These are phyloP conservation scores for Campaea margaritaria DNA, from an alignment of 2,888 invertebrate genomes.

Conservation along the genomic window DNA sequence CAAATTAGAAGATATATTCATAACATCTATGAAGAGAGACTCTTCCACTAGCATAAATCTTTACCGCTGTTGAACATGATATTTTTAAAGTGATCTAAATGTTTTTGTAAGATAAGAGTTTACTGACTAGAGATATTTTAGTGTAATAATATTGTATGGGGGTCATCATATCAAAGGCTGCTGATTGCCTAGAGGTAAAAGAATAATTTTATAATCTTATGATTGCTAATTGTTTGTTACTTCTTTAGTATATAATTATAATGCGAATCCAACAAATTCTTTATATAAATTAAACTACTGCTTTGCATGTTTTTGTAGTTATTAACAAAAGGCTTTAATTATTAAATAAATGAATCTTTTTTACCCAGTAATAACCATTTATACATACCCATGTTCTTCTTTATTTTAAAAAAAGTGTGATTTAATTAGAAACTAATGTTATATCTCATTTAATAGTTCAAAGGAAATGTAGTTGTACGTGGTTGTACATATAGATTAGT, in stretches of 20 bases:
- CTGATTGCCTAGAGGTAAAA: conserved; percentile 70
- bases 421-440: too few species aligned
- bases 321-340: too few species aligned
- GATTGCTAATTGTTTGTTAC: not conserved
- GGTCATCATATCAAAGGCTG: conserved; percentile 79
- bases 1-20: conserved; percentile 46
- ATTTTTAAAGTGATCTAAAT: conserved; percentile 18
- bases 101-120: conserved; percentile 7
- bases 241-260: not conserved
- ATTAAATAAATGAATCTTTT: not conserved
- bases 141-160: conserved; percentile 73
- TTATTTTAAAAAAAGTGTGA: too few species aligned
- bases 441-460: too few species aligned
- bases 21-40: conserved; percentile 22
- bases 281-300: too few species aligned
- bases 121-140: conserved; percentile 36
- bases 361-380: not conserved
- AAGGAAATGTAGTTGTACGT: too few species aligned
- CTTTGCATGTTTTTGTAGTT: too few species aligned
- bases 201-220: conserved; percentile 13
- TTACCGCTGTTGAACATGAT: conserved; percentile 26
- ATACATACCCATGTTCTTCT: too few species aligned
- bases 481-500: too few species aligned
- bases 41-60: conserved; percentile 48
- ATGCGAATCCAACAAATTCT: not conserved